Conservation (phyloP, 2,888 invertebrate genomes). For the Unio pictorum region DNA sequence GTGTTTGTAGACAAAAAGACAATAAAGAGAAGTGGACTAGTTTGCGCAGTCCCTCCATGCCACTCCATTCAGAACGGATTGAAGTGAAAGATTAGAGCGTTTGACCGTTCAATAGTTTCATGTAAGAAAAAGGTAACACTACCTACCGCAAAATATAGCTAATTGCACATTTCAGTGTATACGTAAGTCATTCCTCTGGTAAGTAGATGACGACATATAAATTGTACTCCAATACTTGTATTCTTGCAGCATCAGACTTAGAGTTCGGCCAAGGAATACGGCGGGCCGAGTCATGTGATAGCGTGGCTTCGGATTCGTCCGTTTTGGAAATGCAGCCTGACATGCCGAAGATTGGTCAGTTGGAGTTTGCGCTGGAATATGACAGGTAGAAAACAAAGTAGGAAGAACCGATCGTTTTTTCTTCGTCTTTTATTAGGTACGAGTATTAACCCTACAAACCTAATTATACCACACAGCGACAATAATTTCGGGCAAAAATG, state of each 20-base stretch:
- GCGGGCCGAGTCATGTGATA: constrained; percentile 84
- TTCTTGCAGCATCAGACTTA: constrained; percentile 59
- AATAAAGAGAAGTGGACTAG: too few relatives aligned
- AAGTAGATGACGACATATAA: neutral
- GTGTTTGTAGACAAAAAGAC: too few relatives aligned
- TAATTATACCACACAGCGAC: neutral
- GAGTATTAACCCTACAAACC: neutral
- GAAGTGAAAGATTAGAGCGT: too few relatives aligned
- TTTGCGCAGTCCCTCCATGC: too few relatives aligned
- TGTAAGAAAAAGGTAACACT: too few relatives aligned
- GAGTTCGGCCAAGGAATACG: constrained; percentile 72
- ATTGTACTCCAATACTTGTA: neutral
- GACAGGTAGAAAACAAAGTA: constrained; percentile 78
- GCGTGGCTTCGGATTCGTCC: constrained; percentile 85
- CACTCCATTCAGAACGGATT: too few relatives aligned
- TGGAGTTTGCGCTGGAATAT: constrained; percentile 84
- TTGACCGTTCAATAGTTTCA: too few relatives aligned
- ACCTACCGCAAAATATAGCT: too few relatives aligned
- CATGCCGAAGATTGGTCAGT: constrained; percentile 80
- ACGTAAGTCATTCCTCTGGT: too few relatives aligned
- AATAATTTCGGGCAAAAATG: too few relatives aligned
- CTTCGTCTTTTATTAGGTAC: neutral
- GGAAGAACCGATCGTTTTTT: neutral
- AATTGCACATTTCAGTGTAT: too few relatives aligned
- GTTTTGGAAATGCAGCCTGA: constrained; percentile 81